A percentile compares a stretch with the other conserved stretches of the same genome.
phyloP scores from a whole-genome alignment of 2,888 invertebrate genomes.

The Phragmatobia fuliginosa region DNA sequence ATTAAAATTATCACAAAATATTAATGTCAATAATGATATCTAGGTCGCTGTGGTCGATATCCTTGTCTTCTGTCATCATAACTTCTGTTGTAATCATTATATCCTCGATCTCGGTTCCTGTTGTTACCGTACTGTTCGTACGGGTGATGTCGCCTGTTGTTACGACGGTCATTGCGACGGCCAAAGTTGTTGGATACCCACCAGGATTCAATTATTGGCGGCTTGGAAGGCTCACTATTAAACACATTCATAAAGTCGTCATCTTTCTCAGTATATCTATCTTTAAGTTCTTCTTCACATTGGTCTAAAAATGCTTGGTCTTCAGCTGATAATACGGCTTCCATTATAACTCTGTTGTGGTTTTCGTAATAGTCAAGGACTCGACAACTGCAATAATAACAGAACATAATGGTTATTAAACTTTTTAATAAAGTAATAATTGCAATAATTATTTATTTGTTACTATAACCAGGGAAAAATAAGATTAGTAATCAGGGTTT shows the following conservation, averaged over 20 bases:
- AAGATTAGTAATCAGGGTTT: too few species aligned
- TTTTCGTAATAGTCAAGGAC: slow-evolving; percentile 47
- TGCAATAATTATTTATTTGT: too few species aligned
- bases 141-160: slow-evolving; percentile 46
- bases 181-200: slow-evolving; percentile 64
- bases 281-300: slow-evolving; percentile 88
- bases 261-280: slow-evolving; percentile 88
- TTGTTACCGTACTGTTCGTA: slow-evolving; percentile 54
- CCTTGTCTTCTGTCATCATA: slow-evolving; percentile 47
- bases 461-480: too few species aligned
- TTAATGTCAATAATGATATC: slow-evolving; percentile 49
- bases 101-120: slow-evolving; percentile 47
- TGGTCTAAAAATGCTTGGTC: slow-evolving; percentile 87
- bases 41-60: slow-evolving; percentile 50
- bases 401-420: neutral
- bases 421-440: too few species aligned
- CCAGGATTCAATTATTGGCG: slow-evolving; percentile 89
- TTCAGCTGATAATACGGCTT: slow-evolving; percentile 79
- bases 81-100: slow-evolving; percentile 34
- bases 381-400: slow-evolving; percentile 61
- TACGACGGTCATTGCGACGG: slow-evolving; percentile 67
- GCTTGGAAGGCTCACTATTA: slow-evolving; percentile 73
- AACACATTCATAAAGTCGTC: slow-evolving; percentile 85
- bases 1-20: slow-evolving; percentile 1
- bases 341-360: slow-evolving; percentile 55